Evolutionary conservation across 2,888 invertebrate species (phyloP), one percentile per base, ranked within the genome.

Genomic region (Amitus sp.): DNA sequence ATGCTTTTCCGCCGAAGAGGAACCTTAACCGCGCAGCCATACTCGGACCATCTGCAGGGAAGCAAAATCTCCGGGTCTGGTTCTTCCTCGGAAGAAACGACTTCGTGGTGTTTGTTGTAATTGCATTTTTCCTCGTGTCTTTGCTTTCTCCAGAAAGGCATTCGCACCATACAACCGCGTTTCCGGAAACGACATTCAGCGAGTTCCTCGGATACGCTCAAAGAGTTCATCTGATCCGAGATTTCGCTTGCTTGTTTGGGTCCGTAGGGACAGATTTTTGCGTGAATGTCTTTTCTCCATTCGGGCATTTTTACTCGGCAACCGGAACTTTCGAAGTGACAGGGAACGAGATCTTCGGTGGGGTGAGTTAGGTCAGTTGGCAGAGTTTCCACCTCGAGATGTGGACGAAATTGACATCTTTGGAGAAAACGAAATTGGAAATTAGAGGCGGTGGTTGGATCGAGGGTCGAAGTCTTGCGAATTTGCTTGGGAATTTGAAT

Each of bases 401-500:
- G 65, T 1, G 77, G 76, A 12, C 77, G 73, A 47, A 76, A 78
- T 40, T 76, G 78, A 13, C 79, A 79, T 30, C 79, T 76, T 33
- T 15, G 15, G 37, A 15, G 15, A 12, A 37, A 37, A 37, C 37
- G 37, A 62, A 46, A 73, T 55, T 4, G 51, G 47, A 6, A 62
- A 55, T 28, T 70, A 23, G 34, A n/a, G 19, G 5, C 19, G 23
- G 27, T 46, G n/a, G 28, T 46, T 10, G n/a, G 10, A 12, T 6
- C 10, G 20, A 23, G 13, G 18, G 10, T 42, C 17, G 17, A 42
- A n/a, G n/a, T n/a, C n/a, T n/a, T n/a, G n/a, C n/a, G n/a, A n/a
- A n/a, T n/a, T n/a, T n/a, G n/a, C n/a, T n/a, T n/a, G n/a, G n/a
- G n/a, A 23, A 23, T 23, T 23, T 23, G 23, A 23, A 23, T 23